Base-by-base conservation (phyloP, 2,888 invertebrate species). In the Andrena bucephala region DNA sequence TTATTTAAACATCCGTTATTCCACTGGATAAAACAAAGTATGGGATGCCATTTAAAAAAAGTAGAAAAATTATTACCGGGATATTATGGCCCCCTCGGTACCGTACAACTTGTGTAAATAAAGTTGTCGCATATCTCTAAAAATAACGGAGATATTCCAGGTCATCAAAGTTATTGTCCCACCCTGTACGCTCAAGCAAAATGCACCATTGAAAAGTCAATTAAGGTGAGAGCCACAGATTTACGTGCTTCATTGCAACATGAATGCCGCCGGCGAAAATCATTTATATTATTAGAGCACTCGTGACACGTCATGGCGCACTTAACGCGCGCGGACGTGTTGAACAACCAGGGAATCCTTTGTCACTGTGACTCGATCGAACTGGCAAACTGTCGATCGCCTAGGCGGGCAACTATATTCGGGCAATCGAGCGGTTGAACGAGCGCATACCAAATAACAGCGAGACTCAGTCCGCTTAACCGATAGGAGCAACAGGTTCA, bases 401-500 rank as follows among this genome's bases (percentile, higher is more conserved):
- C 31, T 62, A 57, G 42, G 24, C 54, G 59, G 20, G 68, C 68
- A 57, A 67, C 57, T 70, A 79, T 72, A 65, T 77, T 72, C 75
- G 77, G 68, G 76, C 71, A 79, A 79, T 78, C 76, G 71, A 68
- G 75, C 81, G 87, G 81, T 85, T 42, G 81, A 87, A 80, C 72
- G 79, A 83, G 70, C 81, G 79, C 81, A 77, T 85, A 83, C 69
- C 77, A 77, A 85, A 85, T 72, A 85, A 78, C 42, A 31, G 52
- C 54, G 66, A 60, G 69, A 77, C 77, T 76, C 71, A 69, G 4
- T 54, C 76, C 77, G 77, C 54, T 74, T 63, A 60, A 54, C 52
- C 67, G 33, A 62, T 71, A 33, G 59, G 77, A 82, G 88, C 88
- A 88, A 88, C 88, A 88, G 88, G 88, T 88, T 85, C 80, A 80